Evolutionary conservation across 2,113 vertebrate genomes (phyloP).

Genomic region (Acanthochromis polyacanthus): DNA sequence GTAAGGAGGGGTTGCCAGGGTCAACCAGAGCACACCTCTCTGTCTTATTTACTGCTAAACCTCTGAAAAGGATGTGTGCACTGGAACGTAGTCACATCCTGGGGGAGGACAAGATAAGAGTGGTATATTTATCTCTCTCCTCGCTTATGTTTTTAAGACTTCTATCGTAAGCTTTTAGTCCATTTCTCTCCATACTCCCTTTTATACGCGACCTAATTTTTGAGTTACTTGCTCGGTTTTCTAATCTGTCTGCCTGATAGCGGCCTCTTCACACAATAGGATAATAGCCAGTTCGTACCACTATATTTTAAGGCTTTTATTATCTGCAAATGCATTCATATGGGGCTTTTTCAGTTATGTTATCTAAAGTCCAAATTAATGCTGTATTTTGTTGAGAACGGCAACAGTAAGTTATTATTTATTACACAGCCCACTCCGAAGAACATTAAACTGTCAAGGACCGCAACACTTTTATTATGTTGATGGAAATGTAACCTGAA

Average conservation of each 20-base stretch:
- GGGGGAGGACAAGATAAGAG: conserved; percentile 30
- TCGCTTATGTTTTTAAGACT: conserved; percentile 32
- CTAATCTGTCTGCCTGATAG: neutral
- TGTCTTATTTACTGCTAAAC: conserved; percentile 47
- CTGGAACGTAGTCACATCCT: conserved; percentile 24
- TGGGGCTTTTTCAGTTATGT: neutral
- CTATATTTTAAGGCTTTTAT: neutral
- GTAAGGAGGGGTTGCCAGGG: neutral
- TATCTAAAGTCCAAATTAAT: too few relatives aligned
- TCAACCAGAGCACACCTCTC: conserved; percentile 14
- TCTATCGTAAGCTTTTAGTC: conserved; percentile 16
- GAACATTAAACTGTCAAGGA: neutral
- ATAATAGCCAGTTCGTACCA: neutral
- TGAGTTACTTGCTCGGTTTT: neutral
- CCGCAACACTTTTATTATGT: neutral
- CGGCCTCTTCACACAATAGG: too few relatives aligned
- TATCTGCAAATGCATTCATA: neutral
- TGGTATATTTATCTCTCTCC: conserved; percentile 17
- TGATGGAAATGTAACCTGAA: neutral
- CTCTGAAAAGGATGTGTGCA: conserved; percentile 23
- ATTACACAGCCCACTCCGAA: too few relatives aligned
- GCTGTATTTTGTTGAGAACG: too few relatives aligned
- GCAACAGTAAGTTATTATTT: too few relatives aligned
- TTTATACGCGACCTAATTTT: conserved; percentile 37
- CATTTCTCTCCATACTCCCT: conserved; percentile 3